These are phyloP conservation scores for Hylyphantes graminicola DNA, from an alignment of 1,140 invertebrate species.

Conservation along the genomic window DNA sequence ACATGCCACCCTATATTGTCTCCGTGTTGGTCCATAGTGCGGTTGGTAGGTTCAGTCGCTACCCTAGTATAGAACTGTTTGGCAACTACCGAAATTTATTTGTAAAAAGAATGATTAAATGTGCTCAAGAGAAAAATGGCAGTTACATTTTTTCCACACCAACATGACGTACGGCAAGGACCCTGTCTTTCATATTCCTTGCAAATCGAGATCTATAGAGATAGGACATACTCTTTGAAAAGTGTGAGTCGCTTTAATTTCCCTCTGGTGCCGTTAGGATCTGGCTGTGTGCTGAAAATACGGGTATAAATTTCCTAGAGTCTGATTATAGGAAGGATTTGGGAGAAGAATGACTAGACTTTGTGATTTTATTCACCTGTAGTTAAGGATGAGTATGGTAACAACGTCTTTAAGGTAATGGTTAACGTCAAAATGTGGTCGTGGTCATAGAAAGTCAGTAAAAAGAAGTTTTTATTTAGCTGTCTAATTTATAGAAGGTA, in stretches of 20 bases:
- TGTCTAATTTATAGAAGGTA: too few relatives aligned
- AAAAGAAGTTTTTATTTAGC: too few relatives aligned
- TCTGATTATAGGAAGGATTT: background rate
- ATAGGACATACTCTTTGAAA: slow-evolving; percentile 1
- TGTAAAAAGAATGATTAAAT: too few relatives aligned
- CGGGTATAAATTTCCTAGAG: background rate
- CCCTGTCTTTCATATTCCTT: background rate
- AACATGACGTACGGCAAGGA: background rate
- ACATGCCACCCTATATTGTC: too few relatives aligned
- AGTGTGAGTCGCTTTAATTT: slow-evolving; percentile 37
- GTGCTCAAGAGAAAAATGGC: too few relatives aligned
- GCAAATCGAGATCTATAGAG: slow-evolving; percentile 29
- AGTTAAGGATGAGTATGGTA: too few relatives aligned
- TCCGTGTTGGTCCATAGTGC: too few relatives aligned
- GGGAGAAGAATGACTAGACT: background rate
- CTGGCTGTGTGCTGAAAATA: background rate
- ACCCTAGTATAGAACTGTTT: too few relatives aligned
- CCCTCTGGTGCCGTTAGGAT: slow-evolving; percentile 18
- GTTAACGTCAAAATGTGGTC: background rate
- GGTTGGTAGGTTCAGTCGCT: too few relatives aligned
- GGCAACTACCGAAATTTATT: too few relatives aligned
- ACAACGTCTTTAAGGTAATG: background rate
- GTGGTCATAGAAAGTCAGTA: too few relatives aligned
- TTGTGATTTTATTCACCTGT: too few relatives aligned
- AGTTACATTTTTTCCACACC: background rate